Conservation (phyloP, 2,113 vertebrate genomes). For the Semicossyphus pulcher region DNA sequence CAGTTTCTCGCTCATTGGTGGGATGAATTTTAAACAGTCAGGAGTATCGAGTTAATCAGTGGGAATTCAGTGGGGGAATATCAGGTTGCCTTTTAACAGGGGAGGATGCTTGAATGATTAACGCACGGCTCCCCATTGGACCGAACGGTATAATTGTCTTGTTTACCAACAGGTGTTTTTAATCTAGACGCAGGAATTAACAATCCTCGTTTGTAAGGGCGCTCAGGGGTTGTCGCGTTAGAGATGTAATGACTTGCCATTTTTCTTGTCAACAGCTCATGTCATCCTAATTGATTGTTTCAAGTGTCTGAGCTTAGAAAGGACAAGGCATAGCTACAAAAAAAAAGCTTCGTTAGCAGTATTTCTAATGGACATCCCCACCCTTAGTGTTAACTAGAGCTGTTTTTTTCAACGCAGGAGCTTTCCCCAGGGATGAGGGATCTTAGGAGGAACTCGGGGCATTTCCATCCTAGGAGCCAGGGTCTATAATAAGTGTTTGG, state of each 20-base stretch:
- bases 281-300: slow-evolving; percentile 41
- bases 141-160: slow-evolving; percentile 91
- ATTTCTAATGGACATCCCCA: not conserved
- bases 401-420: not conserved
- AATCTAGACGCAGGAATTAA: slow-evolving; percentile 75
- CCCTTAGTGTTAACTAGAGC: not conserved
- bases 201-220: slow-evolving; percentile 54
- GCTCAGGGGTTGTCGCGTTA: slow-evolving; percentile 50
- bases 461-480: not conserved
- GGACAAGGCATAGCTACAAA: fast-evolving
- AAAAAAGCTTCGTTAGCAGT: not conserved
- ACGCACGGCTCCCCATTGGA: slow-evolving; percentile 88
- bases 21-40: slow-evolving; percentile 97
- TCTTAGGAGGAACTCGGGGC: not conserved
- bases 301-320: slow-evolving; percentile 13
- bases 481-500: not conserved
- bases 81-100: slow-evolving; percentile 97
- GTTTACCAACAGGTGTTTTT: slow-evolving; percentile 92
- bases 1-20: slow-evolving; percentile 94
- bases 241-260: slow-evolving; percentile 42
- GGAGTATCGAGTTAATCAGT: slow-evolving; percentile 96
- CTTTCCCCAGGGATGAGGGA: no score
- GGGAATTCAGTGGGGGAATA: slow-evolving; percentile 92
- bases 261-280: slow-evolving; percentile 47
- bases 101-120: slow-evolving; percentile 96